Conservation (phyloP, 1,140 invertebrate species). For the Cyphomyrmex costatus region DNA sequence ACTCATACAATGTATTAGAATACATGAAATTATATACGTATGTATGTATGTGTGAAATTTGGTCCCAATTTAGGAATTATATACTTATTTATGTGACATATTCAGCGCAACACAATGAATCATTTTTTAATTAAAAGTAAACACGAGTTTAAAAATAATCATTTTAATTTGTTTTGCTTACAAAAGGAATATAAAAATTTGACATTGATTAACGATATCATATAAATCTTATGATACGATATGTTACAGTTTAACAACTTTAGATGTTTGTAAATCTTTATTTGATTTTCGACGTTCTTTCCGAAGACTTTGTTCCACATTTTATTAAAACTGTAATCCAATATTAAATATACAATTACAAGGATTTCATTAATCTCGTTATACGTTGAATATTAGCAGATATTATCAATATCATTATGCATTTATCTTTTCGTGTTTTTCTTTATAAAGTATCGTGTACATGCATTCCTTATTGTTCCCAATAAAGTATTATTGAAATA, state of each 20-base stretch:
- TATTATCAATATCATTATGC: conserved; percentile 5
- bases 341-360: not conserved
- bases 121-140: not conserved
- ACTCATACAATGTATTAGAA: not conserved
- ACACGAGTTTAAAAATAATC: conserved; percentile 5
- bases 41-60: too few relatives aligned
- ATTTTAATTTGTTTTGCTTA: conserved; percentile 22
- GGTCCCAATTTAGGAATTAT: not conserved
- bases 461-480: too few relatives aligned
- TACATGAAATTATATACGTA: not conserved
- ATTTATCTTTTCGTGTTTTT: not conserved
- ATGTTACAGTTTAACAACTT: not conserved
- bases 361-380: conserved; percentile 20
- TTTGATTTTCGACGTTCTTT: not conserved
- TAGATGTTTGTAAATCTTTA: not conserved
- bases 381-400: not conserved
- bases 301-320: not conserved
- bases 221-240: not conserved
- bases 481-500: not conserved
- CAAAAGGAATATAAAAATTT: not conserved
- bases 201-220: conserved; percentile 10
- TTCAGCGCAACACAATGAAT: too few relatives aligned
- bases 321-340: not conserved
- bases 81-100: not conserved
- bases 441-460: not conserved